Base-by-base conservation (phyloP, 2,113 vertebrate species). In the Mustela lutreola region DNA sequence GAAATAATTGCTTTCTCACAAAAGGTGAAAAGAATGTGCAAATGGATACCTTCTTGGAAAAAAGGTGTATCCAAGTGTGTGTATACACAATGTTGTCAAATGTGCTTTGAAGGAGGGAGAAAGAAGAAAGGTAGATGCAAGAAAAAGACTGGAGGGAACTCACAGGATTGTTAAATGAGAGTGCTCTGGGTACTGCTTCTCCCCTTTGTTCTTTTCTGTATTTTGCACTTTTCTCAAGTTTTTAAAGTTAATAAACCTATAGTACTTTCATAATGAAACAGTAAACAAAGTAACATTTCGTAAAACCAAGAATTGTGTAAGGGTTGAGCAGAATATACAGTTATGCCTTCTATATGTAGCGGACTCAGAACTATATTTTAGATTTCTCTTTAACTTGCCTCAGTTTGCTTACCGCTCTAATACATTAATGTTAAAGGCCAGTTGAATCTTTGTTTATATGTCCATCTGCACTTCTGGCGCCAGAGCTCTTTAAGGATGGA, bases 1-100 rank as follows among this genome's bases (percentile, higher is more conserved):
- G 39, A 71, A 97, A 28, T 76, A 97, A 28, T 76, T 58, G 31
- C 58, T 96, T 97, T 86, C n/a, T 96, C 62, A 2, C 94, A 53
- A 95, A 84, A 89, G 82, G 65, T 60, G 75, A 88, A 93, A 97
- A 21, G 33, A 58, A 67, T 67, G 3, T 83, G 5, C 95, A 86
- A 97, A 91, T 65, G 63, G 93, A 76, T 36, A 67, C 28, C 5
- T 16, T 94, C 39, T 94, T 75, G 21, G 28, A 76, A 45, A 91
- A 75, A 62, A 56, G 10, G 2, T 58, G 4, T 48, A 22, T 42
- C 53, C 19, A 76, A 45, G 58, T 53, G 15, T 83, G 1, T 56
- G 16, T 94, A 26, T 80, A 18, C 33, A 50, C 5, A 39, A 70
- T 62, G 53, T 80, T 84, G 33, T 63, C 24, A 73, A 48, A 56